Evolutionary conservation across 2,888 invertebrate species (phyloP), one percentile per base, ranked within the genome.

Genomic region (Xestia c-nigrum): DNA sequence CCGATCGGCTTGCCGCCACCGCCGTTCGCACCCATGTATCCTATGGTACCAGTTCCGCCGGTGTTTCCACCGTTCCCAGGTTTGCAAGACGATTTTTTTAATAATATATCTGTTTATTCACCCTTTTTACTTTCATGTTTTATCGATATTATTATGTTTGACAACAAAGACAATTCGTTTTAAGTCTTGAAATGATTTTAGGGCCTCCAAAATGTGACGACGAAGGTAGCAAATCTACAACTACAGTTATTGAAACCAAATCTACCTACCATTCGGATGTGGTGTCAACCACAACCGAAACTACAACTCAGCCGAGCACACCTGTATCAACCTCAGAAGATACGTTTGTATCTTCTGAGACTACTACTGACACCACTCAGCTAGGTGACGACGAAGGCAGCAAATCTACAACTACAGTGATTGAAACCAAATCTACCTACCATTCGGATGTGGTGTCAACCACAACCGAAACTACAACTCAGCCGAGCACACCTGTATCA

Each of bases 1-100:
- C 96, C 96, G 0, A 91, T 96, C 76, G 95, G 94, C 0, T 81
- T 96, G 43, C 94, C 95, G 10, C 92, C 94, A 16, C 95, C 95
- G 21, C 93, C 94, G 6, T 86, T 90, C 4, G 78, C 94, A 47
- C 96, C 95, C 0, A 95, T 96, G 96, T 96, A 94, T 76, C 96
- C 96, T 0, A 91, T 96, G 90, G 90, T 95, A 46, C 96, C 96
- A 7, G 92, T 95, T 3, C 96, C 96, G 52, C 87, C 88, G 9
- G 64, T 85, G 50, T 87, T 83, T 80, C 89, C 90, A 79, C 88
- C 90, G 59, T 81, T 82, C 64, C 86, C 90, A 90, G 92, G 94
- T 93, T 74, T 68, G 14, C n/a, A 24, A 80, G 12, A 69, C 31
- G 3, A 16, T 31, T 0, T 47, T 0, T 47, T 59, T 65, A 31